These are phyloP conservation scores for Austrolebias charrua DNA, from an alignment of 2,797 vertebrate genomes.

Conservation along the genomic window DNA sequence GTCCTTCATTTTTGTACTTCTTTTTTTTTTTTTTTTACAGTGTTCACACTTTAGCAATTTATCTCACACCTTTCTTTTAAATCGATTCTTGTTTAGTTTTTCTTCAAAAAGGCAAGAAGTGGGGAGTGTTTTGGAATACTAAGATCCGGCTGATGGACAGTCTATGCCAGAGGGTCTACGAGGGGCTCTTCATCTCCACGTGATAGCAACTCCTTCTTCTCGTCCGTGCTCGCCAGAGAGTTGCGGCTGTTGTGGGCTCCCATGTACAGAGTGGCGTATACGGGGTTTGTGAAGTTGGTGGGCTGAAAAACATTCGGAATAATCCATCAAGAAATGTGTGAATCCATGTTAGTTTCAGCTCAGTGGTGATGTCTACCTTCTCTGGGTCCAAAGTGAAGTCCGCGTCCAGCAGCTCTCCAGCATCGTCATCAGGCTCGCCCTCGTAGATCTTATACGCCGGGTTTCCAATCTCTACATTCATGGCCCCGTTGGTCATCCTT, in stretches of 20 bases:
- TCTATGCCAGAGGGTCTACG: constrained; percentile 90
- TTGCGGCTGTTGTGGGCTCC: constrained; percentile 93
- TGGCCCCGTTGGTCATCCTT: constrained; percentile 94
- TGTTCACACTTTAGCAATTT: constrained; percentile 73
- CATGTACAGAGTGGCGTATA: constrained; percentile 98
- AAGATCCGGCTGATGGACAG: constrained; percentile 48
- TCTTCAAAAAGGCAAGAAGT: constrained; percentile 77
- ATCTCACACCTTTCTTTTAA: constrained; percentile 57
- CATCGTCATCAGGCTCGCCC: constrained; percentile 89
- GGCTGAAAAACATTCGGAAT: constrained; percentile 76
- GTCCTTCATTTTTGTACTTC: constrained; percentile 95
- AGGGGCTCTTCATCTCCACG: constrained; percentile 90
- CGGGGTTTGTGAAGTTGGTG: constrained; percentile 98
- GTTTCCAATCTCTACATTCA: constrained; percentile 98
- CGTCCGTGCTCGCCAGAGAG: constrained; percentile 97
- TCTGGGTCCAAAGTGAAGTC: constrained; percentile 93
- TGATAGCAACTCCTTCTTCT: constrained; percentile 94
- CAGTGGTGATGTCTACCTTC: constrained; percentile 80
- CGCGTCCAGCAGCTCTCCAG: constrained; percentile 88
- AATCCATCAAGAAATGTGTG: constrained; percentile 8
- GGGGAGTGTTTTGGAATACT: constrained; percentile 63
- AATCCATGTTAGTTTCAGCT: neutral
- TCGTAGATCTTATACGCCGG: constrained; percentile 99
- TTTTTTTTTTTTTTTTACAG: constrained; percentile 84
- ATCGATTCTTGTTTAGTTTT: constrained; percentile 37